Evolutionary conservation across 2,113 vertebrate genomes (phyloP), one percentile per base, ranked within the genome.

Genomic region (Oryctolagus cuniculus): DNA sequence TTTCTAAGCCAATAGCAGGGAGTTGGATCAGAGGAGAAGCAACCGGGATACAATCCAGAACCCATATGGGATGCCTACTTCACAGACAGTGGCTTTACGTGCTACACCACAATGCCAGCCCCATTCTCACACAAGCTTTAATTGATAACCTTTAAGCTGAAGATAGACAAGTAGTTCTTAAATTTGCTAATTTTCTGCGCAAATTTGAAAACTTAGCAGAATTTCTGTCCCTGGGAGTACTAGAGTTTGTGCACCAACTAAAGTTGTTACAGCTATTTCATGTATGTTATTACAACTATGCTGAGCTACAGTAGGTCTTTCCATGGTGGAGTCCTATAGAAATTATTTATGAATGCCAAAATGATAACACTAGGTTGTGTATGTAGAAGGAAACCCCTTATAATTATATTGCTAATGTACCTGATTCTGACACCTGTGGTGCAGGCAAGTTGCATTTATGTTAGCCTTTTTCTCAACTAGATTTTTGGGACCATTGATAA

Each of bases 401-500:
- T 81, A 49, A 64, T 77, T 75, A 44, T 49, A 25, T 34, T n/a
- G 24, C 12, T 63, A 7, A 63, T 21, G 6, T 3, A 31, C 22
- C 2, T 87, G 61, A 58, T 6, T 34, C 8, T 51, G 4, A 51
- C 49, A 49, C 73, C 69, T 93, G n/a, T 80, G 72, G 87, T 51
- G 22, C n/a, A 58, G 17, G 53, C 73, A 34, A 70, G 53, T 61
- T 82, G 25, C 66, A 22, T 79, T 81, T 90, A 44, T 0, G 15
- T n/a, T 25, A 38, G 15, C 22, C 53, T 55, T 79, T 27, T 49
- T n/a, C 38, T 53, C 3, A 64, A 15, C 38, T 75, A 87, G 58
- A 15, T 31, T 89, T 95, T 38, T 64, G 25, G 7, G 36, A 80
- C 93, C n/a, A 19, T 88, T 89, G n/a, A 27, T 85, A 88, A 77